phyloP scores from a whole-genome alignment of 2,888 invertebrate genomes.

The Caradrina kadenii region DNA sequence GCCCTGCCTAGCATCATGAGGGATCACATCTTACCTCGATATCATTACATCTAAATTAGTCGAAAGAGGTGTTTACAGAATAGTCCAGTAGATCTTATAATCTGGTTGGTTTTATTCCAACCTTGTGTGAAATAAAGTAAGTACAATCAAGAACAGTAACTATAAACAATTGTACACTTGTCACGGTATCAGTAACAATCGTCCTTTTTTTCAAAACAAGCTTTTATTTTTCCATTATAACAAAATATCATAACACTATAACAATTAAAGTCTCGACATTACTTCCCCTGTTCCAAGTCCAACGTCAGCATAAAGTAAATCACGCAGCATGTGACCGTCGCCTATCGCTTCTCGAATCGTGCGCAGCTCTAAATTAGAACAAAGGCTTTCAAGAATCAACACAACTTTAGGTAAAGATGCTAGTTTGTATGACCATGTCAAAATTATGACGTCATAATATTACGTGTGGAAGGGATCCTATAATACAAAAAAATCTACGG shows the following conservation, averaged over 20 bases:
- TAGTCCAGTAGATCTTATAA: too few species aligned
- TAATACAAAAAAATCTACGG: too few species aligned
- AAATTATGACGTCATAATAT: too few species aligned
- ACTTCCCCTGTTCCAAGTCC: constrained; percentile 8
- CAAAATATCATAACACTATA: constrained; percentile 1
- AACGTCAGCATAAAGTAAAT: constrained; percentile 70
- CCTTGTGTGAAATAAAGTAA: too few species aligned
- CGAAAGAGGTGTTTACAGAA: too few species aligned
- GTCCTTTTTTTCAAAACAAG: background rate
- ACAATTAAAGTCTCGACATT: constrained; percentile 33
- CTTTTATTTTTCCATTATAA: background rate
- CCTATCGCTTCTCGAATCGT: constrained; percentile 49
- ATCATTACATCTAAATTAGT: too few species aligned
- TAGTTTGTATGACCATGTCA: background rate
- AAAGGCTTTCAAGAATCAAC: constrained; percentile 54
- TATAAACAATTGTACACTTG: background rate
- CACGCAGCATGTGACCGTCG: constrained; percentile 78
- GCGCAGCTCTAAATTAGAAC: constrained; percentile 82
- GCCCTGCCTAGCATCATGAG: too few species aligned
- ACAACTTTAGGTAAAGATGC: background rate
- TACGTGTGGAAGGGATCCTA: too few species aligned
- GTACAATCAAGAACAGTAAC: too few species aligned
- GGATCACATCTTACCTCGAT: too few species aligned
- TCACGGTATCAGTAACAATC: background rate
- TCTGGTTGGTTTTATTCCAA: too few species aligned